These are phyloP conservation scores for Tribolium madens DNA, from an alignment of 1,140 invertebrate genomes.

Conservation along the genomic window DNA sequence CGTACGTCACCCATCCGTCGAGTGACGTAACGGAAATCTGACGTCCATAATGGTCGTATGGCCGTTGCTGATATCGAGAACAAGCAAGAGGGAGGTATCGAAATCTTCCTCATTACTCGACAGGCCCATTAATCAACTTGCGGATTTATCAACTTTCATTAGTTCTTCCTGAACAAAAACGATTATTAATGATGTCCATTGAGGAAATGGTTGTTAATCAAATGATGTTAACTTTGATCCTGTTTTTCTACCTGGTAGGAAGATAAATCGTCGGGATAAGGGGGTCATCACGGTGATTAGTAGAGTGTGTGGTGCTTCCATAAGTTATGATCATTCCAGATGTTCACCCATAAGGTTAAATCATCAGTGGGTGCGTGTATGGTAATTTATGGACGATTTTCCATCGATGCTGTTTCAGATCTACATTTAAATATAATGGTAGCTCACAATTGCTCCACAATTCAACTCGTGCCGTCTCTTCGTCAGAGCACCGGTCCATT, in stretches of 20 bases:
- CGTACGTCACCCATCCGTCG: conserved; percentile 18
- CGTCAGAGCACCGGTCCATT: conserved; percentile 3
- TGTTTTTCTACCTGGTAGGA: conserved; percentile 19
- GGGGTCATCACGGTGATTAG: conserved; percentile 11
- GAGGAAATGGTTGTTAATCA: conserved; percentile 31
- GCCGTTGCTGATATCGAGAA: background rate
- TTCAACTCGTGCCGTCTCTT: conserved; percentile 16
- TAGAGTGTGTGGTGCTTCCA: conserved; percentile 1
- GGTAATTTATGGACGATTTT: conserved; percentile 25
- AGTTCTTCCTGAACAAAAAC: conserved; percentile 24
- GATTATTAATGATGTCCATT: conserved; percentile 27
- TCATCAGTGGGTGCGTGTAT: conserved; percentile 10
- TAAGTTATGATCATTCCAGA: conserved; percentile 28
- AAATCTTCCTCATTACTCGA: background rate
- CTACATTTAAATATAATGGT: conserved; percentile 19
- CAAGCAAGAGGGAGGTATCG: background rate
- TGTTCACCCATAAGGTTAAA: conserved; percentile 4
- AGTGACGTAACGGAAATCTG: conserved; percentile 10
- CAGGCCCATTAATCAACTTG: conserved; percentile 1
- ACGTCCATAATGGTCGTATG: background rate
- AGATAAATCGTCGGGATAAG: conserved; percentile 12
- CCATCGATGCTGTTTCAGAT: background rate
- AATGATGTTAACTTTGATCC: conserved; percentile 8
- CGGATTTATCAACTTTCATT: conserved; percentile 12
- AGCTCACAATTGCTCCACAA: conserved; percentile 13